Evolutionary conservation across 2,797 vertebrate genomes (phyloP).

Genomic region (Vespertilio murinus): DNA sequence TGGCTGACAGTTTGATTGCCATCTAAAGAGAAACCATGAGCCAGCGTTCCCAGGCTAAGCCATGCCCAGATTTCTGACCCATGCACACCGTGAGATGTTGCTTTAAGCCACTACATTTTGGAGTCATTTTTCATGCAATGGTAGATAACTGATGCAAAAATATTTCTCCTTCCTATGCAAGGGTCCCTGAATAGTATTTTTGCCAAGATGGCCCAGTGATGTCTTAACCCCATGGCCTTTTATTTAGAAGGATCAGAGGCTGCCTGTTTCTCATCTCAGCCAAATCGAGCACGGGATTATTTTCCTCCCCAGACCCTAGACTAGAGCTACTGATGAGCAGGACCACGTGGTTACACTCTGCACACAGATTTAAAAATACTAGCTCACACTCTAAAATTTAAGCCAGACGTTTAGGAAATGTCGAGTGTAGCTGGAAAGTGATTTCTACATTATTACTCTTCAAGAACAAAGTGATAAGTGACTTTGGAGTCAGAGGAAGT

Average conservation of each 20-base stretch:
- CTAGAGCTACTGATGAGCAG: not conserved
- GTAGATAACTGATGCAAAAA: not conserved
- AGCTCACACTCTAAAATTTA: conserved; percentile 60
- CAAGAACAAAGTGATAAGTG: conserved; percentile 64
- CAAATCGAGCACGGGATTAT: not conserved
- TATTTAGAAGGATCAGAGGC: not conserved
- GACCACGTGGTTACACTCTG: not conserved
- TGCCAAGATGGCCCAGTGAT: not conserved
- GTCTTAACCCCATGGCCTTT: not conserved
- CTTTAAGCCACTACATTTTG: not conserved
- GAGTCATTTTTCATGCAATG: not conserved
- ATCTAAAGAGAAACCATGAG: not conserved
- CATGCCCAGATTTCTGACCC: not conserved
- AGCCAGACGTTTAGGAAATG: conserved; percentile 40
- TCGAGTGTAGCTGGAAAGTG: conserved; percentile 17
- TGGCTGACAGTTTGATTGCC: not conserved
- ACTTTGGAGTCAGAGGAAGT: conserved; percentile 43
- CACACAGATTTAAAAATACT: conserved; percentile 68
- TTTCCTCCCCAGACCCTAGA: not conserved
- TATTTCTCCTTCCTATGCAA: not conserved
- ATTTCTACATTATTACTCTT: conserved; percentile 58
- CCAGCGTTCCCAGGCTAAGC: not conserved
- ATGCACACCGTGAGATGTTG: not conserved
- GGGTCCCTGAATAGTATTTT: not conserved
- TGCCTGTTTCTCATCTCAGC: too few species aligned